phyloP scores from a whole-genome alignment of 2,113 vertebrate species.

The Agelaius tricolor region DNA sequence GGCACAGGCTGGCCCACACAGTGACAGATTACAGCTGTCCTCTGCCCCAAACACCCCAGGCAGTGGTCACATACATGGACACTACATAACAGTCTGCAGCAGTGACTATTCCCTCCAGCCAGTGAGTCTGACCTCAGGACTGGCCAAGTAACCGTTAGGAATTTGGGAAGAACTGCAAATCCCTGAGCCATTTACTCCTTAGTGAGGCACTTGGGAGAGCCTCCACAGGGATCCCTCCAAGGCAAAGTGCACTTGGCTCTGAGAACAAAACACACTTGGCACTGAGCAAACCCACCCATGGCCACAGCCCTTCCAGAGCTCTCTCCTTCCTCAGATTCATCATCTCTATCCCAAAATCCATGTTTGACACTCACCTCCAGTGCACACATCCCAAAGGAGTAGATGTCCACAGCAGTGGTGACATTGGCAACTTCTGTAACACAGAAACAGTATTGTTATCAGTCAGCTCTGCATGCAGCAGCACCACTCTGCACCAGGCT shows the following conservation, averaged over 20 bases:
- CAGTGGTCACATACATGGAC: not conserved
- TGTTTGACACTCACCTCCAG: slow-evolving; percentile 86
- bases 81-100: not conserved
- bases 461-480: not conserved
- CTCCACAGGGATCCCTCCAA: not conserved
- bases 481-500: not conserved
- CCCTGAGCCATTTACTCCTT: not conserved
- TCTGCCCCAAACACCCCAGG: not conserved
- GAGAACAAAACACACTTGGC: not conserved
- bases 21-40: not conserved
- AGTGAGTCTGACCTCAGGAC: not conserved
- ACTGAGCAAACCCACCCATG: not conserved
- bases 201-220: not conserved
- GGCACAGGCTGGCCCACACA: not conserved
- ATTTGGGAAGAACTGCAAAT: not conserved
- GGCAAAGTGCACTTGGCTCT: not conserved
- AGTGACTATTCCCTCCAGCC: not conserved
- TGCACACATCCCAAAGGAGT: slow-evolving; percentile 99
- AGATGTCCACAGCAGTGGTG: slow-evolving; percentile 98
- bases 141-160: not conserved
- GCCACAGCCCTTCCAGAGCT: not conserved
- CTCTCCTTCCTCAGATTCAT: not conserved
- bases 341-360: not conserved
- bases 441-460: not conserved
- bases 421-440: slow-evolving; percentile 87